Conservation (phyloP, 2,797 vertebrate genomes). For the Leptatherina wallacei region DNA sequence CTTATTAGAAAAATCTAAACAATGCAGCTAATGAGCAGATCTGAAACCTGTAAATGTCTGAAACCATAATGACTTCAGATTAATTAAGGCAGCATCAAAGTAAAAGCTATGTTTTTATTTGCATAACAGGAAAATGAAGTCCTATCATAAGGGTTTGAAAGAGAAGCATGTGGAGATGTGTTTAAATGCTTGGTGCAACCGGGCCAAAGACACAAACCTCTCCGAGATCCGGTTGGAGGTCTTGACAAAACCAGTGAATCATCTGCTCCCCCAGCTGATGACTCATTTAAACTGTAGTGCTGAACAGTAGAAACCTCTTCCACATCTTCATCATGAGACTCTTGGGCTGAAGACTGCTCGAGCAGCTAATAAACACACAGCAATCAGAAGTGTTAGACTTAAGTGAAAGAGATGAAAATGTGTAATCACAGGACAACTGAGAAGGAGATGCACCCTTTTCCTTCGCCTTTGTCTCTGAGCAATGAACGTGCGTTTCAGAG, state of each 20-base stretch:
- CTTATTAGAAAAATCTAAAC: not conserved
- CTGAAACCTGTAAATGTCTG: not conserved
- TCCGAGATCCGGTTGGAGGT: conserved; percentile 53
- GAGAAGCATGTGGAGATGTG: not conserved
- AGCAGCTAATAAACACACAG: conserved; percentile 54
- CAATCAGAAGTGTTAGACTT: not conserved
- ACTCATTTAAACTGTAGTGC: conserved; percentile 45
- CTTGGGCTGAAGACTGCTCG: conserved; percentile 49
- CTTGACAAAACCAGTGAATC: conserved; percentile 35
- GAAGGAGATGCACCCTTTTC: conserved; percentile 71
- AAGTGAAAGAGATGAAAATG: not conserved
- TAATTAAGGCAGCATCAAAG: not conserved
- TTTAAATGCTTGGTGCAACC: not conserved
- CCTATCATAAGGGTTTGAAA: not conserved
- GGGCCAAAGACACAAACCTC: conserved; percentile 53
- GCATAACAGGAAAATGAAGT: not conserved
- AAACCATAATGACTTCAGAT: not conserved
- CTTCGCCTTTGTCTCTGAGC: conserved; percentile 80
- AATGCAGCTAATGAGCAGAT: not conserved
- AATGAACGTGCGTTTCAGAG: conserved; percentile 77
- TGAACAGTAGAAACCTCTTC: conserved; percentile 50
- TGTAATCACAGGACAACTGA: not conserved
- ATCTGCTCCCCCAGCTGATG: conserved; percentile 22
- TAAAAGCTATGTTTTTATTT: not conserved
- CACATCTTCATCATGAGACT: conserved; percentile 34